Evolutionary conservation across 2,797 vertebrate species (phyloP).

Genomic region (Basileuterus tristriatus): DNA sequence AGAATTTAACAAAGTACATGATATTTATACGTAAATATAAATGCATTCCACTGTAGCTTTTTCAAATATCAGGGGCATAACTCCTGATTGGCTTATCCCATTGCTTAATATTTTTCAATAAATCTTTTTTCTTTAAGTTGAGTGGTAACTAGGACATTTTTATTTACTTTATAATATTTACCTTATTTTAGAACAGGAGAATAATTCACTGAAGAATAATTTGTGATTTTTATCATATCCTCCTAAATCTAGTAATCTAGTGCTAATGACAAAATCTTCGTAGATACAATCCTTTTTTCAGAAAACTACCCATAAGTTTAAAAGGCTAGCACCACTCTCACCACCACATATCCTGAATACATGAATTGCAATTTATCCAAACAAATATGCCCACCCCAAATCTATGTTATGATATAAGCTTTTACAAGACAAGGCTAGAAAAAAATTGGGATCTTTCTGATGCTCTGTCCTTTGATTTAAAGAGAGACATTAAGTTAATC

Average conservation of each 20-base stretch:
- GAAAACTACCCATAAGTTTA: background rate
- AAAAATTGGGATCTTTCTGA: background rate
- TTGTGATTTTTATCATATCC: background rate
- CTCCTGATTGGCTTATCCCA: background rate
- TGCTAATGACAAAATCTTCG: background rate
- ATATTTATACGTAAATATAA: background rate
- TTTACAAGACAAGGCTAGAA: background rate
- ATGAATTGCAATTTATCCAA: background rate
- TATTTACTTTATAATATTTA: background rate
- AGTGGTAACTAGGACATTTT: background rate
- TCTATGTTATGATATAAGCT: background rate
- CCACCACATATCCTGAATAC: background rate
- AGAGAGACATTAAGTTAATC: background rate
- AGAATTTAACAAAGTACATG: background rate
- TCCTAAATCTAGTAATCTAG: background rate
- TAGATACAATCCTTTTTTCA: background rate
- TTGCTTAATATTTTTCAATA: background rate
- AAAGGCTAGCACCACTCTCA: background rate
- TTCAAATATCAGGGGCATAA: background rate
- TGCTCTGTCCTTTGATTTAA: background rate
- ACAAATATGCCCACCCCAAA: background rate
- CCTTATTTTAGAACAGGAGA: background rate
- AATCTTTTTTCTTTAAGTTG: background rate
- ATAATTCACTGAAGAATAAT: background rate
- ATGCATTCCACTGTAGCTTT: background rate